Base-by-base conservation (phyloP, 1,140 invertebrate genomes). In the Sinonovacula constricta region DNA sequence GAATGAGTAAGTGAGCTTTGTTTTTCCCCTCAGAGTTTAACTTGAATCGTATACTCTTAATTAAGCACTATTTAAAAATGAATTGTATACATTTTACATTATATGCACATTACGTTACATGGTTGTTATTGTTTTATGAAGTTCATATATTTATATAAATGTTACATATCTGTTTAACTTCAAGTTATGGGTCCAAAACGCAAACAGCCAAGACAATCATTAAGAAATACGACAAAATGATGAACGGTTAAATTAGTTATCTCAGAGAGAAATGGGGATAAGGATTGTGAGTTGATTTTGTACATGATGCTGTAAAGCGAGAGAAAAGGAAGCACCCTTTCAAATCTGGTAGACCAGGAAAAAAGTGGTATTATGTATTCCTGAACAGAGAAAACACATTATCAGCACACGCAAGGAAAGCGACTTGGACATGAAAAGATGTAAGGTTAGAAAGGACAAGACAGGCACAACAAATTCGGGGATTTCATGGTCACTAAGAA, bases 261-360 rank as follows among this genome's bases (percentile, higher is more conserved):
- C 53, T 34, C n/a, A 62, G 33, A 12, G 80, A n/a, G 68, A 68
- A 12, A 59, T 81, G 59, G 80, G 80, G n/a, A 45, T 79, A 22
- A 78, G 53, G 54, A 24, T 33, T 31, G 30, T 1, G 67, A 78
- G 36, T 78, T 79, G 63, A 78, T 24, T 72, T 72, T 68, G 62
- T 80, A 1, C 63, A 72, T n/a, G 34, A 51, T n/a, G 49, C 74
- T 68, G 54, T 79, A 3, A 77, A 33, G 1, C 67, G 69, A 49
- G 80, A 81, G n/a, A 56, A 56, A 12, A 69, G 67, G 15, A 69
- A 69, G 39, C n/a, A 18, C 10, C 65, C 65, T 10, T 67, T 67
- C 53, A 56, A 69, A 18, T 7, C 7, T 5, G 67, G 53, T 7
- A n/a, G 31, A 31, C 67, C 67, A n/a, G n/a, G 51, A 0, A 56